phyloP scores from a whole-genome alignment of 1,140 invertebrate genomes.

The Harpegnathos saltator region DNA sequence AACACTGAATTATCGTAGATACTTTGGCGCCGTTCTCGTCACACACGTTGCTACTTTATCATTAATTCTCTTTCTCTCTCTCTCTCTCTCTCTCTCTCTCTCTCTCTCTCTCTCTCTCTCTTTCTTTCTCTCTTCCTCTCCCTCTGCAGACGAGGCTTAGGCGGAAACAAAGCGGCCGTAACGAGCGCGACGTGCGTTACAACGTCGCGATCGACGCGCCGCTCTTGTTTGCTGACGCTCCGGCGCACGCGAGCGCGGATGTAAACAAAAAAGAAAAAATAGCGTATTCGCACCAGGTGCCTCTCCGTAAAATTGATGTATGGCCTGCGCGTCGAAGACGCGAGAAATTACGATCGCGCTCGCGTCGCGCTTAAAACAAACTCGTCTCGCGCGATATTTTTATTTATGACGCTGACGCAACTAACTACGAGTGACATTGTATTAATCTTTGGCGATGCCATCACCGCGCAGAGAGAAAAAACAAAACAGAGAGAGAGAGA shows the following conservation, averaged over 20 bases:
- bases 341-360: neutral
- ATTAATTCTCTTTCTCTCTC: constrained; percentile 25
- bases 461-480: constrained; percentile 18
- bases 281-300: neutral
- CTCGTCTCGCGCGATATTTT: neutral
- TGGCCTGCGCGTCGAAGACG: neutral
- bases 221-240: neutral
- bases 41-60: constrained; percentile 56
- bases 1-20: constrained; percentile 85
- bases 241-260: neutral
- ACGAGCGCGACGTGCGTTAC: neutral
- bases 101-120: neutral
- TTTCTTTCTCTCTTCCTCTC: neutral
- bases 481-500: too few species aligned
- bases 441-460: neutral
- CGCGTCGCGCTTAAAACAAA: neutral
- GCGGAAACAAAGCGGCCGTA: neutral
- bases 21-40: constrained; percentile 74
- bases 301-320: constrained; percentile 7
- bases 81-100: too few species aligned
- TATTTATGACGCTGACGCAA: neutral
- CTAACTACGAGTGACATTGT: neutral
- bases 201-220: neutral
- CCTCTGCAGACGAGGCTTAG: constrained; percentile 13
- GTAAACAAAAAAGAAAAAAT: neutral